A percentile compares a stretch with the other conserved stretches of the same genome.
phyloP scores from a whole-genome alignment of 2,888 invertebrate genomes.

The Trisateles emortualis region DNA sequence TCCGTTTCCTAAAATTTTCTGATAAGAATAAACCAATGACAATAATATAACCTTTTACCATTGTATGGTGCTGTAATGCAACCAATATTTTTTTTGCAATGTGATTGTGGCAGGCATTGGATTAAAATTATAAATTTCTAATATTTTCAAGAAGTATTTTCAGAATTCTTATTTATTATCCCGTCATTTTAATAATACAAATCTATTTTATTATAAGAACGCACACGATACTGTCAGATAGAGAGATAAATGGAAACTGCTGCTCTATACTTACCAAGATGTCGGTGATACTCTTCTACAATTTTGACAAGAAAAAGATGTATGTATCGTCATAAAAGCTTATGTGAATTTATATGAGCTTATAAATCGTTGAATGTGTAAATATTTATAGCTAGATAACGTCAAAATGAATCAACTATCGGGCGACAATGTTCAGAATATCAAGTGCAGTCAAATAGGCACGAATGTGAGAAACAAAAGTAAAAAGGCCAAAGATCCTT shows the following conservation, averaged over 20 bases:
- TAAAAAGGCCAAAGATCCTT: constrained; percentile 84
- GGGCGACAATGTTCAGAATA: constrained; percentile 75
- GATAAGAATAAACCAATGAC: constrained; percentile 23
- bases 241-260: constrained; percentile 60
- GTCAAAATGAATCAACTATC: constrained; percentile 78
- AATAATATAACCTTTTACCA: constrained; percentile 24
- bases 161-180: constrained; percentile 59
- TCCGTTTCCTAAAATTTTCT: constrained; percentile 18
- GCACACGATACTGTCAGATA: constrained; percentile 55
- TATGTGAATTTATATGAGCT: constrained; percentile 70
- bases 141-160: constrained; percentile 69
- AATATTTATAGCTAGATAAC: constrained; percentile 75
- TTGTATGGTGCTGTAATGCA: constrained; percentile 48
- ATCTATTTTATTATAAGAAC: constrained; percentile 51
- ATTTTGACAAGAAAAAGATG: constrained; percentile 81
- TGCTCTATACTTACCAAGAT: constrained; percentile 76
- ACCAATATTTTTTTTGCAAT: constrained; percentile 74
- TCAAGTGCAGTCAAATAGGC: constrained; percentile 77
- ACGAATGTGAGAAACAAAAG: constrained; percentile 77
- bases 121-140: constrained; percentile 63
- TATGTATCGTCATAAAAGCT: constrained; percentile 71
- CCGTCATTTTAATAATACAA: constrained; percentile 55
- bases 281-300: constrained; percentile 82
- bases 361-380: constrained; percentile 76
- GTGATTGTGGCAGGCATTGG: constrained; percentile 76